phyloP scores from a whole-genome alignment of 2,888 invertebrate species.

The Stenurella melanura region DNA sequence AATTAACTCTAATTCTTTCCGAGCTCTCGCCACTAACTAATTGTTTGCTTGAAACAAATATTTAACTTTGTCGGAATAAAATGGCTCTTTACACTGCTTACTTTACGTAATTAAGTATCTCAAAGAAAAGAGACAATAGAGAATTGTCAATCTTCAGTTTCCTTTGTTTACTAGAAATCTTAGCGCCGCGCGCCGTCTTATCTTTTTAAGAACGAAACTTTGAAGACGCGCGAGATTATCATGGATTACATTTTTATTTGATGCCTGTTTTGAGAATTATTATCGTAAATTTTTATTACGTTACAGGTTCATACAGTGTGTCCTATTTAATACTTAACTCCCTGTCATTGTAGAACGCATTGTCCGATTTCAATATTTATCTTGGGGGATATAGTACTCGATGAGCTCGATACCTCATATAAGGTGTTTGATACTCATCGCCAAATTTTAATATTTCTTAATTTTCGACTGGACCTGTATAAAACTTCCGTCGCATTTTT shows the following conservation, averaged over 20 bases:
- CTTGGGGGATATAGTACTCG: too few species aligned
- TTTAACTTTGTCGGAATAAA: conserved; percentile 20
- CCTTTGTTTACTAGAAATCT: conserved; percentile 4
- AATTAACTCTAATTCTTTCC: conserved; percentile 16
- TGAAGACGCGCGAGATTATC: not conserved
- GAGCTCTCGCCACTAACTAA: not conserved
- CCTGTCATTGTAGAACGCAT: too few species aligned
- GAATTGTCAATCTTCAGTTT: not conserved
- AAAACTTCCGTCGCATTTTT: too few species aligned
- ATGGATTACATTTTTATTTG: not conserved
- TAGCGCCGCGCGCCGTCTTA: not conserved
- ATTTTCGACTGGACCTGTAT: too few species aligned
- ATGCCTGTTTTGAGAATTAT: not conserved
- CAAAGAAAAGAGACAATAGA: conserved; percentile 12
- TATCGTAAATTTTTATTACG: not conserved
- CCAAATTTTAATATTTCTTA: too few species aligned
- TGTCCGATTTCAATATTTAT: too few species aligned
- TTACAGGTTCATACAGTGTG: too few species aligned
- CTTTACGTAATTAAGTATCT: conserved; percentile 28
- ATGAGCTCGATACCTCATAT: too few species aligned
- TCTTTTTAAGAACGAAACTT: not conserved
- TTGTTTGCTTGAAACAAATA: conserved; percentile 29
- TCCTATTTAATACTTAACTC: too few species aligned
- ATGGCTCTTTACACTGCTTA: conserved; percentile 9
- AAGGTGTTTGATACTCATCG: too few species aligned